These are phyloP conservation scores for Pharmacophagus antenor DNA, from an alignment of 2,888 invertebrate genomes.

Conservation along the genomic window DNA sequence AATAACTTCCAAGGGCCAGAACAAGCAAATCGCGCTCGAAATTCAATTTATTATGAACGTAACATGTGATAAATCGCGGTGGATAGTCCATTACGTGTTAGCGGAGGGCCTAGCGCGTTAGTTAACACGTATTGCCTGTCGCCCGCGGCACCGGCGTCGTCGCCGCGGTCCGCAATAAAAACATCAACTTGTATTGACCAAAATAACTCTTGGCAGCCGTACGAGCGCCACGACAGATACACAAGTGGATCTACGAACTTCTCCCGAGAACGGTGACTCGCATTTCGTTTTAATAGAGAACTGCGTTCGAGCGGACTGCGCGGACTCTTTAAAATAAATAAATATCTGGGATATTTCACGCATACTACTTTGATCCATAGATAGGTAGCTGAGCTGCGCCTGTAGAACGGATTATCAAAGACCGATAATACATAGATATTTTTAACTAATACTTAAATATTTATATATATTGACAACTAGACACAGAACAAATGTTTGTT, in stretches of 20 bases:
- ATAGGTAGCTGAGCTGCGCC: too few relatives aligned
- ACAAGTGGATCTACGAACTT: slow-evolving; percentile 55
- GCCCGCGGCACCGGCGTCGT: slow-evolving; percentile 57
- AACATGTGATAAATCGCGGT: slow-evolving; percentile 67
- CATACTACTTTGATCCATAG: too few relatives aligned
- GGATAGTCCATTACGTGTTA: slow-evolving; percentile 71
- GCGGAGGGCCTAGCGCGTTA: slow-evolving; percentile 61
- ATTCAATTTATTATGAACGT: slow-evolving; percentile 42
- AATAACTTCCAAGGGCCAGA: too few relatives aligned
- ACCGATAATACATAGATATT: too few relatives aligned
- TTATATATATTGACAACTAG: too few relatives aligned
- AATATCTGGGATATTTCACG: too few relatives aligned
- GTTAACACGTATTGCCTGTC: slow-evolving; percentile 72
- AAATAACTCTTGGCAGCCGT: slow-evolving; percentile 79
- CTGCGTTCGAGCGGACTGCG: slow-evolving; percentile 24
- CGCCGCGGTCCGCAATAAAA: slow-evolving; percentile 77
- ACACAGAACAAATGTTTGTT: too few relatives aligned
- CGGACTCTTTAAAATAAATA: too few relatives aligned
- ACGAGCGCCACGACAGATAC: slow-evolving; percentile 64
- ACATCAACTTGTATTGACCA: slow-evolving; percentile 77
- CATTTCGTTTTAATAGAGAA: slow-evolving; percentile 27
- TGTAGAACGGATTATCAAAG: too few relatives aligned
- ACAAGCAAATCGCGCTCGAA: too few relatives aligned
- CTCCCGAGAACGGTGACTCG: slow-evolving; percentile 44
- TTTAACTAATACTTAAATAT: too few relatives aligned